A percentile compares a stretch with the other conserved stretches of the same genome.
Conservation (phyloP, 2,113 vertebrate genomes). For the Monopterus albus region DNA sequence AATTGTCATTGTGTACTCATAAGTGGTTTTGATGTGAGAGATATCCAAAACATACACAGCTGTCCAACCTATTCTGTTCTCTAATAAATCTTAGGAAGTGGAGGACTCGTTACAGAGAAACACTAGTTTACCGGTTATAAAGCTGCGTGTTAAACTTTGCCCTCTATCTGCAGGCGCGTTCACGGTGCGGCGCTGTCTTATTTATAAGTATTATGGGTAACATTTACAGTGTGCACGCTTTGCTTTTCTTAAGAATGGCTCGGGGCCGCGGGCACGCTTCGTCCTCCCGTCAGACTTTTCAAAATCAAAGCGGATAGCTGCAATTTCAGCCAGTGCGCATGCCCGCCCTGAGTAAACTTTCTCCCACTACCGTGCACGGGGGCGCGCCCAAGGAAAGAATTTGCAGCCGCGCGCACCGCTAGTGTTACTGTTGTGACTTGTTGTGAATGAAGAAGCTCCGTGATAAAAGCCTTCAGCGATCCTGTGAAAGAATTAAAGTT, state of each 20-base stretch:
- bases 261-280: neutral
- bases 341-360: conserved; percentile 18
- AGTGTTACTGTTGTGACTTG: conserved; percentile 59
- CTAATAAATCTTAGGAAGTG: neutral
- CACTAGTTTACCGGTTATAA: conserved; percentile 53
- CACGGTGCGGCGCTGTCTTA: neutral
- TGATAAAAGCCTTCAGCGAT: too few relatives aligned
- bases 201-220: conserved; percentile 34
- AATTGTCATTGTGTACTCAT: too few relatives aligned
- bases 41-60: too few relatives aligned
- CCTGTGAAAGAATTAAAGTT: too few relatives aligned
- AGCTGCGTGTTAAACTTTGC: conserved; percentile 68
- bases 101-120: conserved; percentile 28
- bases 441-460: too few relatives aligned
- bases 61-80: too few relatives aligned
- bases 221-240: conserved; percentile 41
- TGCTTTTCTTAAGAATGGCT: conserved; percentile 63
- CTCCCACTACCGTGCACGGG: conserved; percentile 4
- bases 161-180: conserved; percentile 36
- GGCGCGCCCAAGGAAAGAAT: conserved; percentile 65
- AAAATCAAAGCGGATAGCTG: conserved; percentile 44
- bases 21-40: too few relatives aligned
- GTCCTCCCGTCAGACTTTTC: conserved; percentile 40
- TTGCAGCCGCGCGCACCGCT: conserved; percentile 18
- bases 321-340: conserved; percentile 34